Evolutionary conservation across 1,140 invertebrate genomes (phyloP).

Genomic region (Drepana arcuata): DNA sequence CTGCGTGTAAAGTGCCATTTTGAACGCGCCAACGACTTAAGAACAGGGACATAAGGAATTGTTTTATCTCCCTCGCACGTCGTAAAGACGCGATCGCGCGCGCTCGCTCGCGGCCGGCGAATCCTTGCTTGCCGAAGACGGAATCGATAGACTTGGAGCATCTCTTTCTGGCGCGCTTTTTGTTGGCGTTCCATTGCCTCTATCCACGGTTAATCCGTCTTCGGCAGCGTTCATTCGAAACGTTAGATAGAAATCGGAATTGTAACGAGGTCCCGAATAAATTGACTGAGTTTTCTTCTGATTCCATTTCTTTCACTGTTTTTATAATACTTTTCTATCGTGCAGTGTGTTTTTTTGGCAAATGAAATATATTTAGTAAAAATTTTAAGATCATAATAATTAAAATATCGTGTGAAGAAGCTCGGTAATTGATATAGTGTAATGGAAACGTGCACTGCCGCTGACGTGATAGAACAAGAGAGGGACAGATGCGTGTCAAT

Average conservation of each 20-base stretch:
- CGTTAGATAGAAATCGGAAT: constrained; percentile 65
- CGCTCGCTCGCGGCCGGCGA: constrained; percentile 41
- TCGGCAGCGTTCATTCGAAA: constrained; percentile 54
- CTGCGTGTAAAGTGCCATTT: constrained; percentile 52
- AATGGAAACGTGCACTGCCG: constrained; percentile 63
- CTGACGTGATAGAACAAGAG: constrained; percentile 55
- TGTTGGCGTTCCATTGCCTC: constrained; percentile 31
- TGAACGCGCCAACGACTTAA: constrained; percentile 52
- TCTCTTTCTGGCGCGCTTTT: constrained; percentile 60
- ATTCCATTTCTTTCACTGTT: constrained; percentile 49
- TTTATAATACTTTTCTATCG: constrained; percentile 28
- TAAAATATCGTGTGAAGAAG: no score
- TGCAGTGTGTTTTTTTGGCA: no score
- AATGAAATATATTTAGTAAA: no score
- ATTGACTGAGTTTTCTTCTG: constrained; percentile 46
- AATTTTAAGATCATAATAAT: no score
- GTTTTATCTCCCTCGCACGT: constrained; percentile 69
- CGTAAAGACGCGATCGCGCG: constrained; percentile 54
- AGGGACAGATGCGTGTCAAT: constrained; percentile 33
- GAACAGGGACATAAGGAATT: constrained; percentile 69
- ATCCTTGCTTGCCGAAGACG: constrained; percentile 54
- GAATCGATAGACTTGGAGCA: constrained; percentile 52
- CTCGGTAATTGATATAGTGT: constrained; percentile 62
- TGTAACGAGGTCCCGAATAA: constrained; percentile 58
- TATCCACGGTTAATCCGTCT: constrained; percentile 60